These are phyloP conservation scores for Aptenodytes forsteri DNA, from an alignment of 2,113 vertebrate species.

Conservation along the genomic window DNA sequence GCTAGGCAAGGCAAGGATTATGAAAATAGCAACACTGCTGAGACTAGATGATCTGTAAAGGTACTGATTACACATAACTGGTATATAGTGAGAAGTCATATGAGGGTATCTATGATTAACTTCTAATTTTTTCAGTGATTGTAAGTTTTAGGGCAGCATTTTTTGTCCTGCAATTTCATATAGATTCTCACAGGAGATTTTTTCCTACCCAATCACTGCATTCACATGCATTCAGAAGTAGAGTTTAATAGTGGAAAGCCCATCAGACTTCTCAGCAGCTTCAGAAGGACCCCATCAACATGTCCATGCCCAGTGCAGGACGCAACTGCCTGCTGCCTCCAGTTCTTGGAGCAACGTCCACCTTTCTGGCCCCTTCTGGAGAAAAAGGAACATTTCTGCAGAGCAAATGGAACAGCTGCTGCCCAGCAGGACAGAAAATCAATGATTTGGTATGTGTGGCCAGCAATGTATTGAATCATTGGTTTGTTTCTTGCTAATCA, in stretches of 20 bases:
- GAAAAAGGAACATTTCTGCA: background rate
- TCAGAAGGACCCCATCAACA: background rate
- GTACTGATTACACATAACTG: background rate
- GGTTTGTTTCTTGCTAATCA: constrained; percentile 66
- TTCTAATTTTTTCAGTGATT: constrained; percentile 44
- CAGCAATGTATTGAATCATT: constrained; percentile 43
- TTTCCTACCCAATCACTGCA: background rate
- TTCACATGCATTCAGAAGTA: background rate
- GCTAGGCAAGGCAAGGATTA: background rate
- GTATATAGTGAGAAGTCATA: background rate
- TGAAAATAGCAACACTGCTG: constrained; percentile 13
- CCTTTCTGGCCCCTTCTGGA: background rate
- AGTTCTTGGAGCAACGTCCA: background rate
- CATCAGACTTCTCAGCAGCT: background rate
- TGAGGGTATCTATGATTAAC: constrained; percentile 7
- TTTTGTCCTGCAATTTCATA: constrained; percentile 5
- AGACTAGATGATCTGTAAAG: background rate
- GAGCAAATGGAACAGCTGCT: constrained; percentile 59
- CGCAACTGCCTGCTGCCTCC: background rate
- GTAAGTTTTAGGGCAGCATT: background rate
- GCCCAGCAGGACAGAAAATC: constrained; percentile 55
- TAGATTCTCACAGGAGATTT: background rate
- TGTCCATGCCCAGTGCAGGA: background rate
- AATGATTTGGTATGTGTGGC: constrained; percentile 47
- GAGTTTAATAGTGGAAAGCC: background rate